A percentile compares a stretch with the other conserved stretches of the same genome.
phyloP scores from a whole-genome alignment of 2,888 invertebrate genomes.

The Agrilus cyanescens region DNA sequence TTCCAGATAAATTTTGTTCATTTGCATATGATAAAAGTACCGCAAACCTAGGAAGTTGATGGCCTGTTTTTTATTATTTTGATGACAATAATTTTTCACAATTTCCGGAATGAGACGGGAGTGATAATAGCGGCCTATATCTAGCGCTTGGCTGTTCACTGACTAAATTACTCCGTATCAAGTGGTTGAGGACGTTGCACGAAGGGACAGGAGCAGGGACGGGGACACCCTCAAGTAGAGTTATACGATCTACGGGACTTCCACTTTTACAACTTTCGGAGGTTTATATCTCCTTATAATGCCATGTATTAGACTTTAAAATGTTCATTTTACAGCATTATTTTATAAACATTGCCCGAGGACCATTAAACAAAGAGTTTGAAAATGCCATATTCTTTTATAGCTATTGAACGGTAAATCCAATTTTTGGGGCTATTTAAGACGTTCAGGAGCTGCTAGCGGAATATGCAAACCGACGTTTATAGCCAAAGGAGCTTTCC shows the following conservation, averaged over 20 bases:
- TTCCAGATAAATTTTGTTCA: no score
- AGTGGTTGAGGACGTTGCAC: background rate
- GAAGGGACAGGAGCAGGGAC: slow-evolving; percentile 4
- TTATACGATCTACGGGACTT: slow-evolving; percentile 24
- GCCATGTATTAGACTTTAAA: slow-evolving; percentile 35
- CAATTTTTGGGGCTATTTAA: slow-evolving; percentile 39
- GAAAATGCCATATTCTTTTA: slow-evolving; percentile 36
- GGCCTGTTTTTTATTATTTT: no score
- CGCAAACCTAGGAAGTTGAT: no score
- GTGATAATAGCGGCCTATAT: no score
- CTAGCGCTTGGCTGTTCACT: no score
- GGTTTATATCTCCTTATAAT: slow-evolving; percentile 35
- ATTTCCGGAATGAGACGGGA: no score
- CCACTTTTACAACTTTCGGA: slow-evolving; percentile 33
- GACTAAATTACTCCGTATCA: slow-evolving; percentile 1
- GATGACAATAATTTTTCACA: no score
- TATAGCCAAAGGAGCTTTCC: slow-evolving; percentile 30
- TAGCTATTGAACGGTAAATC: slow-evolving; percentile 38
- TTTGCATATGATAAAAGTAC: no score
- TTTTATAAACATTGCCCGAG: slow-evolving; percentile 36
- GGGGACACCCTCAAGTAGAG: slow-evolving; percentile 9
- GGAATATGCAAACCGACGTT: slow-evolving; percentile 34
- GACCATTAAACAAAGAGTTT: slow-evolving; percentile 37
- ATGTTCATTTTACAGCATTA: slow-evolving; percentile 37
- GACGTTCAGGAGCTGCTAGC: slow-evolving; percentile 27